Percentiles rank a stretch among this genome's conserved stretches.
These are phyloP conservation scores for Apus apus DNA, from an alignment of 2,113 vertebrate genomes.

Conservation along the genomic window DNA sequence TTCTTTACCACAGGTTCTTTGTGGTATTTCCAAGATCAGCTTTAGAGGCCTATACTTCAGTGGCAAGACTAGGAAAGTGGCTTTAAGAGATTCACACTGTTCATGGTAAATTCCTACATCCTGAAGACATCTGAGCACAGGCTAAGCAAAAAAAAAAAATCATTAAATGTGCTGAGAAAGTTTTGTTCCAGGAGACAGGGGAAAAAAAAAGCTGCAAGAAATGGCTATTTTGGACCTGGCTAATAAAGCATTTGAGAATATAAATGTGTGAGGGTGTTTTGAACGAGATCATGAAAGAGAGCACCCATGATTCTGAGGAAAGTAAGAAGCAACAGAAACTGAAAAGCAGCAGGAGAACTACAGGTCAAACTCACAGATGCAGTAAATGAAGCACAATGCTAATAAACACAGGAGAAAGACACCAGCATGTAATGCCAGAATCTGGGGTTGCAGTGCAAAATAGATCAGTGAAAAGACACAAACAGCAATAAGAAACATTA, in stretches of 20 bases:
- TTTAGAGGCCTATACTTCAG: not conserved
- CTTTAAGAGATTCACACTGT: not conserved
- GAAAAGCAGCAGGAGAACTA: not conserved
- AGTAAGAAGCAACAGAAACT: conserved; percentile 14
- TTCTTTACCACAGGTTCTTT: not conserved
- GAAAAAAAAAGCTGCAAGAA: not conserved
- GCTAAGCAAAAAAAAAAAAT: not conserved
- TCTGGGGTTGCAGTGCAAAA: not conserved
- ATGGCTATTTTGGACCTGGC: not conserved
- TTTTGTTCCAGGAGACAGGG: not conserved
- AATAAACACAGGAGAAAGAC: not conserved
- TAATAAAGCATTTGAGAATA: conserved; percentile 7
- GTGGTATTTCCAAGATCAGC: not conserved
- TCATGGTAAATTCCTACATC: not conserved
- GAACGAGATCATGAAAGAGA: not conserved
- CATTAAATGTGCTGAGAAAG: not conserved
- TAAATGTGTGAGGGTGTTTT: conserved; percentile 6
- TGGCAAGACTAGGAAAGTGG: not conserved
- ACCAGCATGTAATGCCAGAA: not conserved
- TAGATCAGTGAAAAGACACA: not conserved
- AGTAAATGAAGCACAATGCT: not conserved
- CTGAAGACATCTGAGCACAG: not conserved
- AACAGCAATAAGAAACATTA: not conserved
- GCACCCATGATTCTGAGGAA: not conserved
- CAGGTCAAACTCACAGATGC: conserved; percentile 1